Percentiles rank a stretch among this genome's conserved stretches.
phyloP scores from a whole-genome alignment of 2,113 vertebrate species.

The Mesocricetus auratus region DNA sequence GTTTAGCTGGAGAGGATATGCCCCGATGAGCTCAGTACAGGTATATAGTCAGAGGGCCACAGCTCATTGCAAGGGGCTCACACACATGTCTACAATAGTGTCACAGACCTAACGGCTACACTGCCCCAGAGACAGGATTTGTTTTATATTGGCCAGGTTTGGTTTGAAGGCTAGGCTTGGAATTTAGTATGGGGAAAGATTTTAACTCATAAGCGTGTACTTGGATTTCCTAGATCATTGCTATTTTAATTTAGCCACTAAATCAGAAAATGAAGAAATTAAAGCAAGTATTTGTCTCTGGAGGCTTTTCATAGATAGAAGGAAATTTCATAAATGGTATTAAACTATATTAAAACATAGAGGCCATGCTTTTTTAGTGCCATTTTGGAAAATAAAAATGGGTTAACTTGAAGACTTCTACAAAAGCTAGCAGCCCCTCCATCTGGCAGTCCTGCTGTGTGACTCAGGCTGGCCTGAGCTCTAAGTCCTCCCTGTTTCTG shows the following conservation, averaged over 20 bases:
- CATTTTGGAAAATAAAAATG: slow-evolving; percentile 55
- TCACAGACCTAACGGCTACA: too few species aligned
- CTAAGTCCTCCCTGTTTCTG: background rate
- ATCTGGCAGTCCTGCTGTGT: background rate
- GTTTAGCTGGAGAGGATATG: slow-evolving; percentile 97
- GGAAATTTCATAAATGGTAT: background rate
- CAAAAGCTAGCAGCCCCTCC: background rate
- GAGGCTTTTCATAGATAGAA: background rate
- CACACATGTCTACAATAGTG: fast-evolving
- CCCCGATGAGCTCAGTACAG: slow-evolving; percentile 91
- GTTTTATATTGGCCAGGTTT: background rate
- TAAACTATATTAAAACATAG: slow-evolving; percentile 7
- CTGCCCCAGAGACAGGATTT: background rate
- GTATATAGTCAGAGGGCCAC: slow-evolving; percentile 81
- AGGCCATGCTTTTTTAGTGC: background rate
- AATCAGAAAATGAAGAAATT: slow-evolving; percentile 42
- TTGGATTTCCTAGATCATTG: background rate
- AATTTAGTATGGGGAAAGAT: background rate
- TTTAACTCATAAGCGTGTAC: background rate
- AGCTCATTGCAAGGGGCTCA: background rate
- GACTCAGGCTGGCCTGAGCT: background rate
- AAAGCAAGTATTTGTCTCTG: slow-evolving; percentile 45
- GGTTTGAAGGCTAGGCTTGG: background rate
- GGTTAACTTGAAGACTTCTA: slow-evolving; percentile 35
- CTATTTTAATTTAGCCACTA: slow-evolving; percentile 46